Conservation (phyloP, 2,888 invertebrate species). For the Ectemnius lituratus region DNA sequence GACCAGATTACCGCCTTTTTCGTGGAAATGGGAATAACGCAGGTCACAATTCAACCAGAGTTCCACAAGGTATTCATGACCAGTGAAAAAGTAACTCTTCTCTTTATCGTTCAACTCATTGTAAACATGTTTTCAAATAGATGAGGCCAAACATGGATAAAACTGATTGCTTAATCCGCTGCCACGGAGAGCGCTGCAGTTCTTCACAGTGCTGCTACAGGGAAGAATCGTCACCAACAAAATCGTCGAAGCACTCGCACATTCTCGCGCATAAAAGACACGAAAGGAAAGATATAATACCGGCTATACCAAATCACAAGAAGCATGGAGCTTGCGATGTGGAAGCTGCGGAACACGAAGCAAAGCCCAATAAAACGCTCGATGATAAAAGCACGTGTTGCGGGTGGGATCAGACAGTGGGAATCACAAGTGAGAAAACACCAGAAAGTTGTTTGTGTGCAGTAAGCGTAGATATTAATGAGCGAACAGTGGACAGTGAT, state of each 20-base stretch:
- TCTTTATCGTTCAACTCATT: too few species aligned
- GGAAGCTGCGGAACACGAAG: conserved; percentile 23
- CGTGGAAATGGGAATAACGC: conserved; percentile 88
- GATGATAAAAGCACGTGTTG: conserved; percentile 12
- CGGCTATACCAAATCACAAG: conserved; percentile 50
- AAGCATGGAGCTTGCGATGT: conserved; percentile 49
- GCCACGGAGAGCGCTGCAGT: conserved; percentile 70
- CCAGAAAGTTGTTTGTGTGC: conserved; percentile 29
- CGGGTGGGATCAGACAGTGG: too few species aligned
- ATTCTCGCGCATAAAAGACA: conserved; percentile 55
- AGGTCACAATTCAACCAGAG: conserved; percentile 93
- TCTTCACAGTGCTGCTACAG: conserved; percentile 71
- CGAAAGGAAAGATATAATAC: conserved; percentile 62
- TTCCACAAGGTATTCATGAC: conserved; percentile 78
- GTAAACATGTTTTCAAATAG: conserved; percentile 44
- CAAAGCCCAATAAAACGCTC: too few species aligned
- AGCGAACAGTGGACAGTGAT: conserved; percentile 19
- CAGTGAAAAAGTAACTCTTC: too few species aligned
- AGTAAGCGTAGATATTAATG: conserved; percentile 40
- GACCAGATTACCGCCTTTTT: conserved; percentile 86
- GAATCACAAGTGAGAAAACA: too few species aligned
- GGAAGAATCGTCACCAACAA: conserved; percentile 47
- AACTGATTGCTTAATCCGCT: conserved; percentile 71
- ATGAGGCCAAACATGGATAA: conserved; percentile 63
- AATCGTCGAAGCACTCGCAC: conserved; percentile 27